A percentile compares a stretch with the other conserved stretches of the same genome.
phyloP scores from a whole-genome alignment of 2,888 invertebrate species.

The Athalia rosae region DNA sequence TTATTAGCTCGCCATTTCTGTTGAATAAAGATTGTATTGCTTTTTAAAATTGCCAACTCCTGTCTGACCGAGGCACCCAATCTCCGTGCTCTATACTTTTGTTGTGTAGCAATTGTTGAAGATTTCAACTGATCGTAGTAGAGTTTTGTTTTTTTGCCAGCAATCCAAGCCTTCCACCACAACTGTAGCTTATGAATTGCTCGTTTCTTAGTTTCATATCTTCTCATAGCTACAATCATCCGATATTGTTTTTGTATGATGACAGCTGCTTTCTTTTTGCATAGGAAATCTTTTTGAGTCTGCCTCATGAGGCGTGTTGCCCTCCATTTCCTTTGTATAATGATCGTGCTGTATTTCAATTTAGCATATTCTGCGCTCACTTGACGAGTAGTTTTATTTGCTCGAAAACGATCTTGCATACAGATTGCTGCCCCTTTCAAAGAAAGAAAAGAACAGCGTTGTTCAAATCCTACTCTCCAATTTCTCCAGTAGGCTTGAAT shows the following conservation, averaged over 20 bases:
- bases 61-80: conserved; percentile 65
- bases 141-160: conserved; percentile 47
- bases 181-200: conserved; percentile 47
- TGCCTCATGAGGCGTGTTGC: conserved; percentile 69
- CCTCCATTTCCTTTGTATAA: conserved; percentile 73
- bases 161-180: conserved; percentile 32
- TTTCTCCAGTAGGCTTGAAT: conserved; percentile 72
- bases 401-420: conserved; percentile 74
- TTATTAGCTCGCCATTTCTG: conserved; percentile 69
- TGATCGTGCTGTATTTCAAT: conserved; percentile 56
- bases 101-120: conserved; percentile 70
- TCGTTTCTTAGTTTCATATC: conserved; percentile 21
- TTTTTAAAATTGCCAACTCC: conserved; percentile 62
- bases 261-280: conserved; percentile 60
- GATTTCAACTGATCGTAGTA: conserved; percentile 49
- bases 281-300: conserved; percentile 52
- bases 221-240: conserved; percentile 31
- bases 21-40: conserved; percentile 62
- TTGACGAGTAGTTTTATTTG: conserved; percentile 63
- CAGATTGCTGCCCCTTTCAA: conserved; percentile 67
- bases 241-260: conserved; percentile 70
- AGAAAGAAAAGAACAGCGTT: conserved; percentile 46
- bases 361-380: conserved; percentile 50
- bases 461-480: conserved; percentile 25
- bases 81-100: conserved; percentile 69